These are phyloP conservation scores for Heliconius ismenius DNA, from an alignment of 2,888 invertebrate species.

Conservation along the genomic window DNA sequence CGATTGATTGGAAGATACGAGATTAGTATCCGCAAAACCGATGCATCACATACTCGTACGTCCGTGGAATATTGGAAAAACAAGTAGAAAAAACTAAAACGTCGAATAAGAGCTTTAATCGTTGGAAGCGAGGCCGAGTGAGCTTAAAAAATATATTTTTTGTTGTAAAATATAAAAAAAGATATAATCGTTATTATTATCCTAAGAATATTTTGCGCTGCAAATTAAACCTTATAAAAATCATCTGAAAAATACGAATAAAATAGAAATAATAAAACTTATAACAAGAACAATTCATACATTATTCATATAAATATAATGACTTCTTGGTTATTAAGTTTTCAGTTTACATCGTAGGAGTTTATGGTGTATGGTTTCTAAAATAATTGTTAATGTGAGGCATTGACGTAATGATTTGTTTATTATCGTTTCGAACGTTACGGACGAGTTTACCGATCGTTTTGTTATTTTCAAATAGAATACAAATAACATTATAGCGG, in stretches of 20 bases:
- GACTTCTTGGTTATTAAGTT: constrained; percentile 10
- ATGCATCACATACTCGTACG: constrained; percentile 21
- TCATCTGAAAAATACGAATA: background rate
- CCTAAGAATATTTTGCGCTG: background rate
- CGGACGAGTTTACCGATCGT: constrained; percentile 8
- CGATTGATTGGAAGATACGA: constrained; percentile 17
- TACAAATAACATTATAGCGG: background rate
- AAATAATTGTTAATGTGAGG: constrained; percentile 20
- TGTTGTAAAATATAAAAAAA: background rate
- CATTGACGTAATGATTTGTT: constrained; percentile 23
- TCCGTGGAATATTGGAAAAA: constrained; percentile 8
- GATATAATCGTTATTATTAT: background rate
- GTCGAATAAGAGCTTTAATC: background rate
- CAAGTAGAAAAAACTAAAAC: background rate
- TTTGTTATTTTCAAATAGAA: constrained; percentile 6
- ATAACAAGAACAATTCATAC: background rate
- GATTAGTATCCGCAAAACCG: constrained; percentile 26
- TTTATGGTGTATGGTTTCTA: constrained; percentile 23
- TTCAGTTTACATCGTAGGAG: constrained; percentile 18
- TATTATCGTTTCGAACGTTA: constrained; percentile 18
- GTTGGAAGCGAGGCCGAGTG: background rate
- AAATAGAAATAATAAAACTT: background rate
- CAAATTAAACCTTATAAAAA: background rate
- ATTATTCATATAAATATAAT: constrained; percentile 12
- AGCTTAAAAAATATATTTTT: background rate